Evolutionary conservation across 2,888 invertebrate species (phyloP).

Genomic region (Heliconius ismenius): DNA sequence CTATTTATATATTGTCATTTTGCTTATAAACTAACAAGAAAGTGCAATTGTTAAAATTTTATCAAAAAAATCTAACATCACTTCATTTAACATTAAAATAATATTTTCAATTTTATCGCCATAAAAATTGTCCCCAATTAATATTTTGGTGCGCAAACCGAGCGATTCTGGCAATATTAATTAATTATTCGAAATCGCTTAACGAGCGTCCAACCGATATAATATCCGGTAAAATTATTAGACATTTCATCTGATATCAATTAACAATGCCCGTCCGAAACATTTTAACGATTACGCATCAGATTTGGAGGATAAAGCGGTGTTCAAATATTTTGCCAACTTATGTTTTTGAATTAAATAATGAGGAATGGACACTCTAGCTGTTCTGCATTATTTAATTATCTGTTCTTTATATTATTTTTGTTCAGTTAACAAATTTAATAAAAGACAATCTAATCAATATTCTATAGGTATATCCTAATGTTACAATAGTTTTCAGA

Average conservation of each 20-base stretch:
- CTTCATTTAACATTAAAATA: constrained; percentile 1
- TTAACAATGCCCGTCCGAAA: constrained; percentile 59
- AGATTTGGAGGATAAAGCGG: constrained; percentile 50
- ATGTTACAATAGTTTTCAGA: not conserved
- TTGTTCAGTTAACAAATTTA: not conserved
- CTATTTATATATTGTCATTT: not conserved
- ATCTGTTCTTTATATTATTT: not conserved
- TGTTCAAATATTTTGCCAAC: constrained; percentile 12
- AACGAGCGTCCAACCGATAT: constrained; percentile 51
- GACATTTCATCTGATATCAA: constrained; percentile 61
- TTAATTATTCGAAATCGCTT: constrained; percentile 65
- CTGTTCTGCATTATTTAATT: not conserved
- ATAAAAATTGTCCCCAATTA: constrained; percentile 40
- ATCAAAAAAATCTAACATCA: not conserved
- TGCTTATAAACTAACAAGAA: not conserved
- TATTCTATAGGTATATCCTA: not conserved
- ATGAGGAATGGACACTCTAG: no score
- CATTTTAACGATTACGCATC: constrained; percentile 62
- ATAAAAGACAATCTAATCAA: not conserved
- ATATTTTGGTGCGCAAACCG: constrained; percentile 33
- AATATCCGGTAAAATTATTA: constrained; percentile 52
- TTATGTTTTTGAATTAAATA: not conserved
- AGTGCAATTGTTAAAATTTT: not conserved
- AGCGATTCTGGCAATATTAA: constrained; percentile 45
- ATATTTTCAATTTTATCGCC: not conserved